A percentile compares a stretch with the other conserved stretches of the same genome.
These are phyloP conservation scores for Hypomecis atomaria DNA, from an alignment of 2,888 invertebrate genomes.

Conservation along the genomic window DNA sequence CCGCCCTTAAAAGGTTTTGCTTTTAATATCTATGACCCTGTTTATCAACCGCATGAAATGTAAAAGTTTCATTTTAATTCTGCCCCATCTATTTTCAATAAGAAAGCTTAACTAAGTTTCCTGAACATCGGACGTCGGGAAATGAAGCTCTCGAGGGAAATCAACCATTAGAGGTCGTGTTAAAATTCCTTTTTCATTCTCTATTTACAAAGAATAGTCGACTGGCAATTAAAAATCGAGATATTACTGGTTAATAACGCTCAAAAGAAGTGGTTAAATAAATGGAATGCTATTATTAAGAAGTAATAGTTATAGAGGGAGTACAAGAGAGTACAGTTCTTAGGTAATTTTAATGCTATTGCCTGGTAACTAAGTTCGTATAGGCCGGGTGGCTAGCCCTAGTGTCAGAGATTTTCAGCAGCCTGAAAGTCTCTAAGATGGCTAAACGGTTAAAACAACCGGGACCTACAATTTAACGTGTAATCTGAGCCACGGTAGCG, in stretches of 20 bases:
- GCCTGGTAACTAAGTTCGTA: too few relatives aligned
- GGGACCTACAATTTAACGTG: too few relatives aligned
- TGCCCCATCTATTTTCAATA: conserved; percentile 50
- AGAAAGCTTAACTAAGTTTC: conserved; percentile 60
- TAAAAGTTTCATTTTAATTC: conserved; percentile 45
- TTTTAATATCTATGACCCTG: too few relatives aligned
- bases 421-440: too few relatives aligned
- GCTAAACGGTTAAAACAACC: too few relatives aligned
- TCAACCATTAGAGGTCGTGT: conserved; percentile 74
- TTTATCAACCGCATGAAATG: too few relatives aligned
- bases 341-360: too few relatives aligned
- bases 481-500: too few relatives aligned
- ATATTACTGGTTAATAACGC: conserved; percentile 40
- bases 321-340: background rate
- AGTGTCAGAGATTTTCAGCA: too few relatives aligned
- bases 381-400: too few relatives aligned
- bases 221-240: conserved; percentile 39
- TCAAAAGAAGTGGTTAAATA: conserved; percentile 27
- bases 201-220: conserved; percentile 57
- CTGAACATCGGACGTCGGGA: conserved; percentile 56
- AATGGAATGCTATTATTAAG: background rate
- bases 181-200: conserved; percentile 69
- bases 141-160: conserved; percentile 75
- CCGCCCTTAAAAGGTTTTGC: too few relatives aligned
- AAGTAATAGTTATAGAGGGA: too few relatives aligned